A percentile compares a stretch with the other conserved stretches of the same genome.
Conservation (phyloP, 2,113 vertebrate species). For the Azemiops feae region DNA sequence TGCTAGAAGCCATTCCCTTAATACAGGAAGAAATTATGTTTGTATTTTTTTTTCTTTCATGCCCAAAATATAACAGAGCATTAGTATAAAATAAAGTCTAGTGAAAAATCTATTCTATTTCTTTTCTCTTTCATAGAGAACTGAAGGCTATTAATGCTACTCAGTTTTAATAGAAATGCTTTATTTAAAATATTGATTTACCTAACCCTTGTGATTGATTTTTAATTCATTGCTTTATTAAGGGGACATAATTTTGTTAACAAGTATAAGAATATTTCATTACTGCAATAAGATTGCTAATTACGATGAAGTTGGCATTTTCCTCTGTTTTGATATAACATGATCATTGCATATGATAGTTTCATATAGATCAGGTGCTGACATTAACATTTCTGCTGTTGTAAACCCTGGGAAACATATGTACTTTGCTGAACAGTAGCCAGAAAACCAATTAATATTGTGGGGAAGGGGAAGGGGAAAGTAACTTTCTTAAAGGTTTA, state of each 20-base stretch:
- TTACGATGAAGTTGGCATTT: constrained; percentile 47
- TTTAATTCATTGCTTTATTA: constrained; percentile 49
- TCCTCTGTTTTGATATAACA: neutral
- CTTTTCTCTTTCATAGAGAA: constrained; percentile 20
- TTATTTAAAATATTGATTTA: constrained; percentile 53
- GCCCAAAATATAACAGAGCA: constrained; percentile 26
- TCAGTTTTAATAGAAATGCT: constrained; percentile 52
- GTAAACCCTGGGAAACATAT: constrained; percentile 30
- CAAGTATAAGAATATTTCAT: constrained; percentile 50
- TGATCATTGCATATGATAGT: neutral
- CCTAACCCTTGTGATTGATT: constrained; percentile 12
- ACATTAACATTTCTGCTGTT: constrained; percentile 52
- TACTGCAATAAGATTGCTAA: constrained; percentile 29
- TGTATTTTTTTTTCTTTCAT: neutral
- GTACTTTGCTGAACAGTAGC: constrained; percentile 35
- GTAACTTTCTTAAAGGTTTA: constrained; percentile 23
- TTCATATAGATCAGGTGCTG: constrained; percentile 46
- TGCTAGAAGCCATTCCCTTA: constrained; percentile 37
- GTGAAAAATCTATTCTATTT: constrained; percentile 37
- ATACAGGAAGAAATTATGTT: constrained; percentile 22
- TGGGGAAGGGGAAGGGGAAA: neutral
- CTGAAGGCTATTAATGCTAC: constrained; percentile 36
- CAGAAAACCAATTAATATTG: constrained; percentile 42
- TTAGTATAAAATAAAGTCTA: constrained; percentile 30
- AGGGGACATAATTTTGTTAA: constrained; percentile 52